Evolutionary conservation across 2,888 invertebrate species (phyloP), one percentile per base, ranked within the genome.

Genomic region (Caenorhabditis plicata): DNA sequence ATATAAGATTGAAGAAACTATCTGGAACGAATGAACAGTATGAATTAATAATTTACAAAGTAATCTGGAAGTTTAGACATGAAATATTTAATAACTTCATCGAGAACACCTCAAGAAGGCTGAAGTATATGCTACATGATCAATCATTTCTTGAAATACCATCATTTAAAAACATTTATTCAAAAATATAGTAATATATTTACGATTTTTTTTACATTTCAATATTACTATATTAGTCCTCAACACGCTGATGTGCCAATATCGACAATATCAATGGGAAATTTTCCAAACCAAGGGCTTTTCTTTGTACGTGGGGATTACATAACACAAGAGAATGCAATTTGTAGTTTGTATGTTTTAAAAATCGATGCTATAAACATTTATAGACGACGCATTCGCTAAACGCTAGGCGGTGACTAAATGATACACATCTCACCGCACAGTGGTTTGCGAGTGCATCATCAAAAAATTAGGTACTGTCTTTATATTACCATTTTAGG

Each of bases 221-320:
- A 20, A 4, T 15, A 36, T 19, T 19, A 9, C 15, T 19, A 19
- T 20, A 19, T 38, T 32, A 66, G 70, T 0, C 58, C 66, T 1
- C 62, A 68, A 35, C 66, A 71, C 40, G 20, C 47, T n/a, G 45
- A 57, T 25, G 23, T 68, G 17, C 41, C 42, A n/a, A 36, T 71
- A 5, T 26, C 52, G 1, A 43, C 40, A 20, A 43, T 71, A 1
- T 53, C 57, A 4, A 40, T 74, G 7, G 74, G 74, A 8, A 69
- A 64, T 40, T 67, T 69, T 43, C 60, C 61, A 9, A 68, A 66
- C 50, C 29, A 53, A 3, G 72, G 72, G 1, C 36, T 67, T 3
- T 74, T 74, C 39, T 42, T 73, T 23, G 63, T 66, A 22, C 41
- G 73, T 20, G 69, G 68, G 8, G 66, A 69, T 31, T 74, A 65